Conservation (phyloP, 2,888 invertebrate species). For the Caenorhabditis sulstoni region DNA sequence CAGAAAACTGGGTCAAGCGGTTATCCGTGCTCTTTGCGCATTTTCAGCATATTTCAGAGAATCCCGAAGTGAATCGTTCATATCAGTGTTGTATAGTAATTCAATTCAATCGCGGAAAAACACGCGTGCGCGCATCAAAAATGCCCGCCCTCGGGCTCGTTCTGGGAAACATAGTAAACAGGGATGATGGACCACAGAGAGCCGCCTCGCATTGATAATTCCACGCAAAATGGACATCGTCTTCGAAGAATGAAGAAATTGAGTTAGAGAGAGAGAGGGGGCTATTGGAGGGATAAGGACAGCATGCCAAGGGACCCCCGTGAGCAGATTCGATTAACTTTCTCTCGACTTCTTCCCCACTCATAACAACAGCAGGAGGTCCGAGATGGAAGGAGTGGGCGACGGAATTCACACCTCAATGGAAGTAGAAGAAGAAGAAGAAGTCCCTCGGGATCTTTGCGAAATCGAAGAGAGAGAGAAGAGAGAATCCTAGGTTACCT, state of each 20-base stretch:
- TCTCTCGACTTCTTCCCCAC: conserved; percentile 27
- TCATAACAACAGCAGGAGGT: conserved; percentile 36
- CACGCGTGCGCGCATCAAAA: conserved; percentile 9
- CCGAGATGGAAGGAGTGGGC: neutral
- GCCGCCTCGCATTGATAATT: conserved; percentile 53
- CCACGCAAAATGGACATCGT: conserved; percentile 56
- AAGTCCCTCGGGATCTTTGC: too few species aligned
- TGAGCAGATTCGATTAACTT: conserved; percentile 36
- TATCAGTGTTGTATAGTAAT: neutral
- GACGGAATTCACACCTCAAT: neutral
- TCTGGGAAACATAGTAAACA: conserved; percentile 29
- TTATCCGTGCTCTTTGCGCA: too few species aligned
- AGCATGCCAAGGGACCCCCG: conserved; percentile 34
- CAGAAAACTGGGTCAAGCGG: too few species aligned
- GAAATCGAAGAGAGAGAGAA: too few species aligned
- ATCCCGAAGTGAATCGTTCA: neutral
- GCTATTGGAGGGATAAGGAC: conserved; percentile 25
- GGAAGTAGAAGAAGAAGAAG: too few species aligned
- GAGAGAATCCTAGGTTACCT: too few species aligned
- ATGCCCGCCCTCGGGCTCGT: too few species aligned
- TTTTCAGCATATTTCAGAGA: neutral
- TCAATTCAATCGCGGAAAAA: neutral
- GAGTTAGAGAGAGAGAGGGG: conserved; percentile 52
- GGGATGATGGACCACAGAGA: conserved; percentile 19
- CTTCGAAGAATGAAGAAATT: conserved; percentile 29